phyloP scores from a whole-genome alignment of 1,140 invertebrate genomes.

The Trachelipus rathkii region DNA sequence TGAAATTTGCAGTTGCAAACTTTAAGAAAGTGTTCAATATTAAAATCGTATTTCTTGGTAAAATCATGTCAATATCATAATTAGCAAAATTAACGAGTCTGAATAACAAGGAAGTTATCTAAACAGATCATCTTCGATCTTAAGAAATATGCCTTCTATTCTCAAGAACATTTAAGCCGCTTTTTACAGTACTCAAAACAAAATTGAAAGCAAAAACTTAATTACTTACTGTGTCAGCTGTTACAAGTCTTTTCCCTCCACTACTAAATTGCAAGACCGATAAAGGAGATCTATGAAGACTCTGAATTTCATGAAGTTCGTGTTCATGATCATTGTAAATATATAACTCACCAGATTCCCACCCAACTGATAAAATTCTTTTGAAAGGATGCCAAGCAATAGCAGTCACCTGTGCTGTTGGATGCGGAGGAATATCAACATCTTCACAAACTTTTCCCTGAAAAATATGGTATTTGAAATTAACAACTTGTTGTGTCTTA shows the following conservation, averaged over 20 bases:
- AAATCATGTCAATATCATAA: too few relatives aligned
- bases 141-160: too few relatives aligned
- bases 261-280: slow-evolving; percentile 69
- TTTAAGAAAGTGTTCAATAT: too few relatives aligned
- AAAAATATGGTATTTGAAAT: slow-evolving; percentile 45
- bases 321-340: slow-evolving; percentile 66
- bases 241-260: slow-evolving; percentile 73
- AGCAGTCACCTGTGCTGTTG: slow-evolving; percentile 69
- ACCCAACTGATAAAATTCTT: slow-evolving; percentile 74
- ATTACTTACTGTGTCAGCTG: slow-evolving; percentile 65
- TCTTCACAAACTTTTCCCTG: slow-evolving; percentile 72
- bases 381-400: slow-evolving; percentile 85
- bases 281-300: slow-evolving; percentile 73
- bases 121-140: too few relatives aligned
- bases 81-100: too few relatives aligned
- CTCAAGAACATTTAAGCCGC: too few relatives aligned
- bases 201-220: too few relatives aligned
- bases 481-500: not conserved
- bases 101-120: too few relatives aligned
- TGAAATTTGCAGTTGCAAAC: too few relatives aligned
- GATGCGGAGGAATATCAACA: slow-evolving; percentile 68
- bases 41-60: too few relatives aligned
- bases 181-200: too few relatives aligned
- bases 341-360: slow-evolving; percentile 79
- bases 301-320: slow-evolving; percentile 68